These are phyloP conservation scores for Macrosiphum euphorbiae DNA, from an alignment of 2,888 invertebrate genomes.

Conservation along the genomic window DNA sequence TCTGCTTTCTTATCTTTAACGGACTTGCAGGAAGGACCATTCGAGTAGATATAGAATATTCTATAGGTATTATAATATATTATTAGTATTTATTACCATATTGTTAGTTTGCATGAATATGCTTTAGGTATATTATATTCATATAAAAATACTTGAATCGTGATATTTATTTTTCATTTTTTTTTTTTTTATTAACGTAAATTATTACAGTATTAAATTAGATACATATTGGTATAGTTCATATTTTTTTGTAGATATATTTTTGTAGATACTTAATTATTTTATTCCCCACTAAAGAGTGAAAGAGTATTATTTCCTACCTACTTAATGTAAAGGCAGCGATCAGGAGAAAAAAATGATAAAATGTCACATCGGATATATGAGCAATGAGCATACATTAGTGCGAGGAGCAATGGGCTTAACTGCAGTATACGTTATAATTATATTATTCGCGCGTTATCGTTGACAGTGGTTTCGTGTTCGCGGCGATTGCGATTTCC, in stretches of 20 bases:
- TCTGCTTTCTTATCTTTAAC: neutral
- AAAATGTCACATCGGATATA: neutral
- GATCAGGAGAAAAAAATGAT: neutral
- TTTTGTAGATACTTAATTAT: too few relatives aligned
- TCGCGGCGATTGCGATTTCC: neutral
- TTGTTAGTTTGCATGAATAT: neutral
- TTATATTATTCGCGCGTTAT: neutral
- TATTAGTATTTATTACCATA: neutral
- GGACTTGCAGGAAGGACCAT: neutral
- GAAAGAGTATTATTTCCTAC: too few relatives aligned
- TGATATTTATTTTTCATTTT: too few relatives aligned
- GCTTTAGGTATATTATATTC: neutral
- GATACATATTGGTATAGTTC: too few relatives aligned
- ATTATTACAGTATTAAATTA: too few relatives aligned
- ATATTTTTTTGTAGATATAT: too few relatives aligned
- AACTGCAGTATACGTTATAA: neutral
- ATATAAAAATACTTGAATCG: too few relatives aligned
- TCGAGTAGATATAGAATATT: neutral
- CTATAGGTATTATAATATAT: neutral
- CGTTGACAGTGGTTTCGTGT: neutral
- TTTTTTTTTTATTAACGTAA: too few relatives aligned
- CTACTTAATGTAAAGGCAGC: neutral
- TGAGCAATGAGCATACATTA: neutral
- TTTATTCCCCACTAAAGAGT: too few relatives aligned
- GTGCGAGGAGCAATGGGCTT: too few relatives aligned